phyloP scores from a whole-genome alignment of 2,113 vertebrate genomes.

The Vulpes vulpes region DNA sequence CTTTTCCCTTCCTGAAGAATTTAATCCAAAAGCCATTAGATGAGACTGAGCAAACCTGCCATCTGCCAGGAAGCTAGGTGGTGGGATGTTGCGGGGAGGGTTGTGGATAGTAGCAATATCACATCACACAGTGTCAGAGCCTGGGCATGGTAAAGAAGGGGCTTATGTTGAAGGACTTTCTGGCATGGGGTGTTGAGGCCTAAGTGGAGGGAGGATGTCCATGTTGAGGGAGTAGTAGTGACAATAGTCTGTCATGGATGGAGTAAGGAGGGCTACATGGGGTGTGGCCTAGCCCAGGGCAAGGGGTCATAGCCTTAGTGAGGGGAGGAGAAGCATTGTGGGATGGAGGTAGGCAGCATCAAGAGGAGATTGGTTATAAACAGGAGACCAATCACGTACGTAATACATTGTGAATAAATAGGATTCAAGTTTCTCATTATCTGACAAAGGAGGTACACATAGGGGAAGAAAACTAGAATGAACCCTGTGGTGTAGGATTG shows the following conservation, averaged over 20 bases:
- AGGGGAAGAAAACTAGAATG: not conserved
- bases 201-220: not conserved
- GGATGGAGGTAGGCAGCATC: not conserved
- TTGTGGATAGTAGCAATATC: not conserved
- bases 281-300: not conserved
- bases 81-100: not conserved
- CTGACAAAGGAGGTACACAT: not conserved
- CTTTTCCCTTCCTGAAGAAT: slow-evolving; percentile 15
- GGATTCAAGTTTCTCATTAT: not conserved
- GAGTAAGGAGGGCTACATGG: too few relatives aligned
- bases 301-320: not conserved
- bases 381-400: not conserved
- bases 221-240: not conserved
- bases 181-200: not conserved
- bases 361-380: not conserved
- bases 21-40: not conserved
- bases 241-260: not conserved
- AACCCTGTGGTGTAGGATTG: not conserved
- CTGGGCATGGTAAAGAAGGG: not conserved
- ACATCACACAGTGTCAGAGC: not conserved
- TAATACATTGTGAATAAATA: not conserved
- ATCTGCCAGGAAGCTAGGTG: not conserved
- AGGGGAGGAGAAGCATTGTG: not conserved
- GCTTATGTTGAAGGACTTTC: not conserved
- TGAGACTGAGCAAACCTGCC: not conserved